phyloP scores from a whole-genome alignment of 37 sponge, comb jelly and placozoan species.

The Spongilla lacustris region DNA sequence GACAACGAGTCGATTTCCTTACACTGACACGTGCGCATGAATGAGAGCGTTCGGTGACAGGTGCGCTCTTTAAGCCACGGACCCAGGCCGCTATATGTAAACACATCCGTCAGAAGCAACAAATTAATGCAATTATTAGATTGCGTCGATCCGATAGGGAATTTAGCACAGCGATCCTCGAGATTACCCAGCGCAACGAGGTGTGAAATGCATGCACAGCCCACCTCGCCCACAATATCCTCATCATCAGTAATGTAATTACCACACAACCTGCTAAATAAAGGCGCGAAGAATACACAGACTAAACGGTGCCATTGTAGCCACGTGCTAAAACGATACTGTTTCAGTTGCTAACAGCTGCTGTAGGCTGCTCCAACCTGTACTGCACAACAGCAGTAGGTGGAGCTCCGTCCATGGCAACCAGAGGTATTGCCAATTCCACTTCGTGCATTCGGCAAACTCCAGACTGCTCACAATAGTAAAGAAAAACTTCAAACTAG shows the following conservation, averaged over 20 bases:
- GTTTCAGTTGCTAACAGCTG: neutral
- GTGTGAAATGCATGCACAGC: neutral
- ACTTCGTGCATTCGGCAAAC: constrained; percentile 46
- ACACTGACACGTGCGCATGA: neutral
- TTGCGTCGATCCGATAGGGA: neutral
- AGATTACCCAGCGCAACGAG: neutral
- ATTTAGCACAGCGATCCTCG: neutral
- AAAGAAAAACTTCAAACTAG: constrained; percentile 31
- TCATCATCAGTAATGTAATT: neutral
- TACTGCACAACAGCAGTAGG: neutral
- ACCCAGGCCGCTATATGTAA: neutral
- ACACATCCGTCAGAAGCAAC: neutral
- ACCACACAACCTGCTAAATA: neutral
- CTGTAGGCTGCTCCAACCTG: neutral
- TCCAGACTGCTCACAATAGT: constrained; percentile 54
- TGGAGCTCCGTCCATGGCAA: neutral
- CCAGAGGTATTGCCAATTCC: constrained; percentile 23
- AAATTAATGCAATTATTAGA: neutral
- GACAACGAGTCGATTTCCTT: neutral
- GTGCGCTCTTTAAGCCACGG: neutral
- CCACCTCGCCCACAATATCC: neutral
- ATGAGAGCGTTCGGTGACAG: neutral
- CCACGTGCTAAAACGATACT: neutral
- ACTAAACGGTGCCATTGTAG: neutral
- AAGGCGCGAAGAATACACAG: neutral